Evolutionary conservation across 2,888 invertebrate species (phyloP), one percentile per base, ranked within the genome.

Genomic region (Cheiracanthium punctorium): DNA sequence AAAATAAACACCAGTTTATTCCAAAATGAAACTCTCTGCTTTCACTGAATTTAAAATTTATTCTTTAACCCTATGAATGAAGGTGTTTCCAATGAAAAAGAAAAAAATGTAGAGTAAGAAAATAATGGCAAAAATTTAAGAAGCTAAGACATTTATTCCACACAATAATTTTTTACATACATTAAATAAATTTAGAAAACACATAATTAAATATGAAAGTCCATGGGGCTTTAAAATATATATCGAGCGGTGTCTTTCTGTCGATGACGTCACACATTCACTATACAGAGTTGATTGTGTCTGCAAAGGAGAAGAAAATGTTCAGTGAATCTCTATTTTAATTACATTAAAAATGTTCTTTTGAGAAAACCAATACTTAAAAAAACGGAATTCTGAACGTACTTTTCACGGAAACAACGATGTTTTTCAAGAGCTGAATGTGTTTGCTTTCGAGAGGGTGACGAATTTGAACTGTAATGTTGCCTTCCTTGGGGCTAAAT

Each of bases 181-280:
- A 69, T 69, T 69, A 69, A 69, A 69, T 69, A 69, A 32, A 69
- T 69, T 32, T 33, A 20, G 24, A 14, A 67, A 30, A 67, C 32
- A 67, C 29, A 30, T 69, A 69, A 29, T 69, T 69, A 69, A 69
- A 69, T 69, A n/a, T 33, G 69, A 69, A 69, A 69, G 69, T 69
- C 69, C 69, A 20, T 69, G 29, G 65, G 43, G 43, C 43, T 10
- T 48, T 48, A 48, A 48, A 48, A 48, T 17, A 2, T 10, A 2
- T 48, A 17, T 17, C 7, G 14, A 2, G 2, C n/a, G 43, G 43
- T 48, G 17, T 17, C 43, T 12, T 24, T 58, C 58, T 24, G 58
- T 17, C 4, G 58, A 20, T 17, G 20, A 67, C 30, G 14, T 67
- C 67, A 14, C 17, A 14, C n/a, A 7, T 52, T 52, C 17, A 7